phyloP scores from a whole-genome alignment of 1,140 invertebrate species.

The Scaptomyza montana region DNA sequence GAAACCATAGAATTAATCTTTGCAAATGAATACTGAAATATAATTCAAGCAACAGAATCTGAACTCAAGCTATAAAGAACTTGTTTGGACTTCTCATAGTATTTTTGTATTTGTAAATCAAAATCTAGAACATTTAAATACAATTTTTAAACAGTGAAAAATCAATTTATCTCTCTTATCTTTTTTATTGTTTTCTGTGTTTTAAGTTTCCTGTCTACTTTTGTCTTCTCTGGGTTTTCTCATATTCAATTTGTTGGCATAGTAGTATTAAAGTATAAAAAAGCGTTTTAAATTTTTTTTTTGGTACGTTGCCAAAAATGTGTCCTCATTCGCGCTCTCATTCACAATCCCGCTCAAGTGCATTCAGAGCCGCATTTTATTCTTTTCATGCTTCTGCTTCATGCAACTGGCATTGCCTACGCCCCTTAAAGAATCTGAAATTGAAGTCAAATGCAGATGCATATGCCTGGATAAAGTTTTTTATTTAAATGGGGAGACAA shows the following conservation, averaged over 20 bases:
- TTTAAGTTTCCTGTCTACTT: no score
- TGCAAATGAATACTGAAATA: no score
- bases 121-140: no score
- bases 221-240: neutral
- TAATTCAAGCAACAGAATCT: no score
- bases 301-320: slow-evolving; percentile 52
- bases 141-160: no score
- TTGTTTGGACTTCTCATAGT: no score
- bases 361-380: slow-evolving; percentile 13
- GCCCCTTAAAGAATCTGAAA: slow-evolving; percentile 15
- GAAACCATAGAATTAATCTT: no score
- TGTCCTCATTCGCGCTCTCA: neutral
- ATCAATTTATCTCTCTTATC: no score
- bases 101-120: no score
- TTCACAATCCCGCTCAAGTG: slow-evolving; percentile 6
- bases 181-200: no score
- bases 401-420: slow-evolving; percentile 29
- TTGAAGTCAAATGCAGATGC: neutral
- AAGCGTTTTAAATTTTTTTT: slow-evolving; percentile 56
- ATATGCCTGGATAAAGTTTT: slow-evolving; percentile 23
- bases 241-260: neutral
- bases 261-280: slow-evolving; percentile 5
- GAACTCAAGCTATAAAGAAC: no score
- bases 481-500: slow-evolving; percentile 34
- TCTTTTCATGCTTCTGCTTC: neutral